Conservation (phyloP, 35 echinoderm and acorn worm species). For the Eucidaris tribuloides region DNA sequence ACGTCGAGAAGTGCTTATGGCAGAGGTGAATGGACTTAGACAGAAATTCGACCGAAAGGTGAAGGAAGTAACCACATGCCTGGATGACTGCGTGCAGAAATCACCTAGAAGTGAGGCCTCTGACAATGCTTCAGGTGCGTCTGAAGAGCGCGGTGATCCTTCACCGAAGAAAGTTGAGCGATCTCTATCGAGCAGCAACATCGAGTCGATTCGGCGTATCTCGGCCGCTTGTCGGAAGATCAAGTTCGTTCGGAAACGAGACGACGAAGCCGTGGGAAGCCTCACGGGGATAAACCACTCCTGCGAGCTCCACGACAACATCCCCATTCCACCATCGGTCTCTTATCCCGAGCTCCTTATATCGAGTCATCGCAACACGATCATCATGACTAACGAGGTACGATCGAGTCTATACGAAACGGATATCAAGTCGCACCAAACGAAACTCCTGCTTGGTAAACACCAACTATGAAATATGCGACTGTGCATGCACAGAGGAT, state of each 20-base stretch:
- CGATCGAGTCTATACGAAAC: constrained; percentile 9
- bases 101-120: too few relatives aligned
- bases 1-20: neutral
- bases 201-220: neutral
- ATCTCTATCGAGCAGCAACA: too few relatives aligned
- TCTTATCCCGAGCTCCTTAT: neutral
- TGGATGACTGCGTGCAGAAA: too few relatives aligned
- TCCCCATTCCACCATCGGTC: neutral
- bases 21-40: neutral
- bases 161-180: too few relatives aligned
- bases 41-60: too few relatives aligned
- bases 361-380: too few relatives aligned
- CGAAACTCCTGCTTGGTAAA: neutral
- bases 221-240: constrained; percentile 21
- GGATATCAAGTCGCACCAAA: neutral
- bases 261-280: neutral
- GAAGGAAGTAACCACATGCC: too few relatives aligned
- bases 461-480: neutral
- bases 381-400: constrained; percentile 20
- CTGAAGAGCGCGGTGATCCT: too few relatives aligned
- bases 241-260: neutral
- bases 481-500: neutral
- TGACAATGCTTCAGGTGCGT: too few relatives aligned
- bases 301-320: neutral
- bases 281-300: constrained; percentile 4